These are phyloP conservation scores for Mylabris phalerata DNA, from an alignment of 1,140 invertebrate species.

Conservation along the genomic window DNA sequence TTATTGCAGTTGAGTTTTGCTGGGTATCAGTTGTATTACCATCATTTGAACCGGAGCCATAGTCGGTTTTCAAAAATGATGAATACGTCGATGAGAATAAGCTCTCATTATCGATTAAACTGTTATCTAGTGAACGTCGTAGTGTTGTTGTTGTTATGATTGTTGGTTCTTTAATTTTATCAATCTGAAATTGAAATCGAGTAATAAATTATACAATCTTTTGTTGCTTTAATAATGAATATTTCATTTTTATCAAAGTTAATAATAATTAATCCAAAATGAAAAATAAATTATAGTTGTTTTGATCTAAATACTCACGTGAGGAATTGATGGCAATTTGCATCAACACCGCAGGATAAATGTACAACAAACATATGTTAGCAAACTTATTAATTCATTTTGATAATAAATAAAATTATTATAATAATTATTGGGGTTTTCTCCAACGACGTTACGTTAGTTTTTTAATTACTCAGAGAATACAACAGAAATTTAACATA, in stretches of 20 bases:
- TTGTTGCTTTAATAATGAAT: not conserved
- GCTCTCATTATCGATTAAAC: constrained; percentile 42
- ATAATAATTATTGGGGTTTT: not conserved
- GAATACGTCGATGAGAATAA: constrained; percentile 51
- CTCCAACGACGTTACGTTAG: not conserved
- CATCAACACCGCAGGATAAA: constrained; percentile 8
- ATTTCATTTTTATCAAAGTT: not conserved
- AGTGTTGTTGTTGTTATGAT: constrained; percentile 4
- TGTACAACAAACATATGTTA: constrained; percentile 6
- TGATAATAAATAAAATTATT: not conserved
- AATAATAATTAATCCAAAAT: not conserved
- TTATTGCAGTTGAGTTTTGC: constrained; percentile 14
- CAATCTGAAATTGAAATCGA: constrained; percentile 17
- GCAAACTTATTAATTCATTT: not conserved
- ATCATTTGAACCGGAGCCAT: constrained; percentile 38
- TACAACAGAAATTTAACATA: not conserved
- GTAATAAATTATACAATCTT: not conserved
- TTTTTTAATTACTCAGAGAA: not conserved
- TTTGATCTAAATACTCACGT: constrained; percentile 6
- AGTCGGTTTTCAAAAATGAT: constrained; percentile 50
- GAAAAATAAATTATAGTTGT: too few relatives aligned
- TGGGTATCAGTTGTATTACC: constrained; percentile 18
- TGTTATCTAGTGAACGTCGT: constrained; percentile 8
- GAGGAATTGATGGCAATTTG: constrained; percentile 4
- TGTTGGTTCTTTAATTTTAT: constrained; percentile 5